Percentiles rank a stretch among this genome's conserved stretches.
Evolutionary conservation across 2,113 vertebrate genomes (phyloP).

Genomic region (Stegastes partitus): DNA sequence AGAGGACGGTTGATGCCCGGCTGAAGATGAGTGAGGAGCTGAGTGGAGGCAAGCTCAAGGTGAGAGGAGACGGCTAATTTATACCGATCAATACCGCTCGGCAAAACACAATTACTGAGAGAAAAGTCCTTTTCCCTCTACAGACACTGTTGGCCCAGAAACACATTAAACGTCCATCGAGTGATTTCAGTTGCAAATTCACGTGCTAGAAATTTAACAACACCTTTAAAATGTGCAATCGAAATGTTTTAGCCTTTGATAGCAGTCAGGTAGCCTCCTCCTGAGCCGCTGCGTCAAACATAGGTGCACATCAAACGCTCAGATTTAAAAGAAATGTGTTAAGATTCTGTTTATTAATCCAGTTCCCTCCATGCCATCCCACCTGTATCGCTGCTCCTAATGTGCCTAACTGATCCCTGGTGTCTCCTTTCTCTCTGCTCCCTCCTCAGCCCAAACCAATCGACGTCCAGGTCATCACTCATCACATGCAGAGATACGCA

Average conservation of each 20-base stretch:
- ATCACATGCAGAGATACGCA: constrained; percentile 98
- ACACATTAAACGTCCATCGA: constrained; percentile 15
- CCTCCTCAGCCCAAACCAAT: constrained; percentile 94
- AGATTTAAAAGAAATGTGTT: too few relatives aligned
- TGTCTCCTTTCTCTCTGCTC: constrained; percentile 5
- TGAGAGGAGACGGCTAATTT: constrained; percentile 54
- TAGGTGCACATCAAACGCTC: too few relatives aligned
- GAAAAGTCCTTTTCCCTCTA: not conserved
- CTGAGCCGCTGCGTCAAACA: not conserved
- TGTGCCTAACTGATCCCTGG: not conserved
- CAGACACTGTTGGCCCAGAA: not conserved
- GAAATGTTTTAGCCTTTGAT: constrained; percentile 15
- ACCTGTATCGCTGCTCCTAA: not conserved
- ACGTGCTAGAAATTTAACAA: not conserved
- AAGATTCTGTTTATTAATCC: too few relatives aligned
- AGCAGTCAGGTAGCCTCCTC: not conserved
- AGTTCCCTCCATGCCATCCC: not conserved
- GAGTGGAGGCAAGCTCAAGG: constrained; percentile 98
- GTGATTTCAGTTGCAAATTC: not conserved
- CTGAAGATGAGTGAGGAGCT: constrained; percentile 98
- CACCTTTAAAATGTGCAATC: not conserved
- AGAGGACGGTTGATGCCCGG: constrained; percentile 95
- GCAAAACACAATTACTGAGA: constrained; percentile 7
- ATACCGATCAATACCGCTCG: not conserved
- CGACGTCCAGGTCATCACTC: constrained; percentile 97